These are phyloP conservation scores for Linepithema humile DNA, from an alignment of 1,140 invertebrate genomes.

Conservation along the genomic window DNA sequence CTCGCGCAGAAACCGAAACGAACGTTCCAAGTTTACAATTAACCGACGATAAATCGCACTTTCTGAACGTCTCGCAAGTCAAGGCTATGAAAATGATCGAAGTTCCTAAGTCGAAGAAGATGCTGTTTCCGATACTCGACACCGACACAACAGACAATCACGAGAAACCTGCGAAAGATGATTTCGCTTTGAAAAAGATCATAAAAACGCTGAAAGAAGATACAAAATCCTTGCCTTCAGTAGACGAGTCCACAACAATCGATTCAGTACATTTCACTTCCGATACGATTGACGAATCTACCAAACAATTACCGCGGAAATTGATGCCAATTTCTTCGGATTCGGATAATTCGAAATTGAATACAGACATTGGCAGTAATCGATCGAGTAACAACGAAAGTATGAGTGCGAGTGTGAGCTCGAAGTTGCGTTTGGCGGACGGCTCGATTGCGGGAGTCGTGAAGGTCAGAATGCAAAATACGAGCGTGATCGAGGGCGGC, in stretches of 20 bases:
- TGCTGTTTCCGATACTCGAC: neutral
- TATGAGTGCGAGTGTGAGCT: neutral
- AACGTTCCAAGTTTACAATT: neutral
- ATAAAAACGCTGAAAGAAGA: neutral
- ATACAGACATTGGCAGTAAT: neutral
- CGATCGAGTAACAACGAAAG: neutral
- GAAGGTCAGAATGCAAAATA: conserved; percentile 83
- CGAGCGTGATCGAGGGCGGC: conserved; percentile 71
- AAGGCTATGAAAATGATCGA: conserved; percentile 47
- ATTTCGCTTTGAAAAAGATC: conserved; percentile 21
- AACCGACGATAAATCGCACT: neutral
- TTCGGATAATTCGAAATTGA: neutral
- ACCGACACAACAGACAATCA: neutral
- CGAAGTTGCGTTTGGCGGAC: conserved; percentile 57
- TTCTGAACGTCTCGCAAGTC: neutral
- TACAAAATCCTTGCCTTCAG: neutral
- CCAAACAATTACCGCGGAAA: neutral
- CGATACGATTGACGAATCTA: neutral
- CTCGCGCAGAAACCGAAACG: neutral
- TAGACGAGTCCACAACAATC: neutral
- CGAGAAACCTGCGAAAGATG: neutral
- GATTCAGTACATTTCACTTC: no score
- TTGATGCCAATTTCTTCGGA: neutral
- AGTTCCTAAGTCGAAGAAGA: conserved; percentile 21
- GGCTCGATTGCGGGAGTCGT: conserved; percentile 73